Percentiles rank a stretch among this genome's conserved stretches.
These are phyloP conservation scores for Vultur gryphus DNA, from an alignment of 2,797 vertebrate species.

Conservation along the genomic window DNA sequence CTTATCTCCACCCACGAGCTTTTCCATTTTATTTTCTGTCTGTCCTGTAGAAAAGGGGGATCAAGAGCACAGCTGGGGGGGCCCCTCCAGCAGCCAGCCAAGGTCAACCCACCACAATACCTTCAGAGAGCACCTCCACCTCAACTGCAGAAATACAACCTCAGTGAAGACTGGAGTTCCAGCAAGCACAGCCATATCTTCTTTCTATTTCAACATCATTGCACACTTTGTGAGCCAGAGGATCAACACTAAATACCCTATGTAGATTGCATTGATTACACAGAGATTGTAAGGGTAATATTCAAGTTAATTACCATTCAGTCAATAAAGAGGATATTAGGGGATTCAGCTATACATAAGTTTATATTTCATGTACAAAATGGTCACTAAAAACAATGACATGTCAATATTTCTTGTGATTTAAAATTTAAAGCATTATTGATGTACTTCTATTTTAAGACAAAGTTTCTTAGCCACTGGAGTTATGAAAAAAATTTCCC, in stretches of 20 bases:
- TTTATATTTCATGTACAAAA: not conserved
- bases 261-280: not conserved
- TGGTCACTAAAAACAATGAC: not conserved
- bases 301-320: not conserved
- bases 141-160: not conserved
- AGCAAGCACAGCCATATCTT: not conserved
- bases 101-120: not conserved
- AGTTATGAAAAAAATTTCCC: not conserved
- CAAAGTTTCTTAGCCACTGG: not conserved
- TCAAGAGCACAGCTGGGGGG: rapidly evolving
- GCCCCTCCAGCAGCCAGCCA: not conserved
- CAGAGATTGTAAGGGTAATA: not conserved
- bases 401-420: not conserved
- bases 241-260: not conserved
- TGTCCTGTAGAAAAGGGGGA: not conserved
- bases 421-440: not conserved
- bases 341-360: not conserved
- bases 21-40: not conserved
- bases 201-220: not conserved
- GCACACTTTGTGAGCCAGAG: not conserved
- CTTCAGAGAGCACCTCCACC: not conserved
- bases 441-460: not conserved
- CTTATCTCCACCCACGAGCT: not conserved
- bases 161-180: not conserved
- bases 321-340: not conserved